Conservation (phyloP, 2,888 invertebrate genomes). For the Dolichomitus sp. region DNA sequence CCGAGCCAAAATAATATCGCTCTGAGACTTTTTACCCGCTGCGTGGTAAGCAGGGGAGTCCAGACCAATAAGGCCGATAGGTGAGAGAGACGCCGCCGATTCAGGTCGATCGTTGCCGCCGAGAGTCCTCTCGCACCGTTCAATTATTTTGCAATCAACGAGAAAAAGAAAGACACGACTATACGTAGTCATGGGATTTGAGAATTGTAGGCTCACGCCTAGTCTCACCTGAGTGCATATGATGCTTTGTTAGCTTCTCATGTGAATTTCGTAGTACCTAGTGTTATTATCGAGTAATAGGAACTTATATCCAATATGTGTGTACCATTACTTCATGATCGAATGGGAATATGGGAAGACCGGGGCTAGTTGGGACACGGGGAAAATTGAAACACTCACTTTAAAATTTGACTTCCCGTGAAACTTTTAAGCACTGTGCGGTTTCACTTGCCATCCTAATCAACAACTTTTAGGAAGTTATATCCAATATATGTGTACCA, state of each 20-base stretch:
- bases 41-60: conserved; percentile 1
- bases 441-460: no score
- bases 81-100: conserved; percentile 76
- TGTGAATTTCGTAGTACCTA: conserved; percentile 1
- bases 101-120: conserved; percentile 78
- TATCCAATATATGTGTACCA: no score
- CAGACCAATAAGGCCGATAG: conserved; percentile 84
- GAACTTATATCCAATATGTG: neutral
- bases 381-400: no score
- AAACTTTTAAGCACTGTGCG: neutral
- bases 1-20: conserved; percentile 75
- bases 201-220: conserved; percentile 57
- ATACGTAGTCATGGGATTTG: conserved; percentile 40
- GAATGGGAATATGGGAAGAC: neutral
- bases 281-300: neutral
- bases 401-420: no score
- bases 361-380: no score
- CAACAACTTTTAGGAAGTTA: no score
- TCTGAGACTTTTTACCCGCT: conserved; percentile 59
- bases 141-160: conserved; percentile 86
- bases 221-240: conserved; percentile 36
- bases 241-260: conserved; percentile 31
- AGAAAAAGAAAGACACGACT: conserved; percentile 35
- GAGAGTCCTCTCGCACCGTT: conserved; percentile 77
- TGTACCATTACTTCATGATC: neutral